Conservation (phyloP, 2,113 vertebrate genomes). For the Origma solitaria region DNA sequence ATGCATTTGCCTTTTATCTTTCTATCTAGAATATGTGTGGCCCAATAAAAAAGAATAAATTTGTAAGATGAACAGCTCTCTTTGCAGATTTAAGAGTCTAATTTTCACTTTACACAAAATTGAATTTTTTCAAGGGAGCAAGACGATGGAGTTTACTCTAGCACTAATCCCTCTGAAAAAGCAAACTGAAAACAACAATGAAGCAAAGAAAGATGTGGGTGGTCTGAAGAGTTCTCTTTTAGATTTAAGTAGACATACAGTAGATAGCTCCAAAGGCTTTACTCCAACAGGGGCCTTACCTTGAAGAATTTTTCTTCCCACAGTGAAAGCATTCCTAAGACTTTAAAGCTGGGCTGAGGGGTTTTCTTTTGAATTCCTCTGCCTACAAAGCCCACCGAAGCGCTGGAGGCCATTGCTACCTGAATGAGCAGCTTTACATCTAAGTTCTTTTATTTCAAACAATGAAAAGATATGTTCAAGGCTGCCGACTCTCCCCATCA, state of each 20-base stretch:
- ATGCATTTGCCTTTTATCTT: conserved; percentile 73
- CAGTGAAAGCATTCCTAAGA: conserved; percentile 27
- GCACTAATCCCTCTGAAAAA: conserved; percentile 77
- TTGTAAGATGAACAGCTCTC: conserved; percentile 79
- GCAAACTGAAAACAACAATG: conserved; percentile 68
- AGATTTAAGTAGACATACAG: conserved; percentile 59
- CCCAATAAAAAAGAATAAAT: conserved; percentile 79
- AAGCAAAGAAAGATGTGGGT: conserved; percentile 70
- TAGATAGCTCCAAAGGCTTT: conserved; percentile 38
- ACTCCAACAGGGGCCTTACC: conserved; percentile 37
- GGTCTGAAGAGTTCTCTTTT: conserved; percentile 72
- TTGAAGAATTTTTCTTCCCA: conserved; percentile 57
- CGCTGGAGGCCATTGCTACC: background rate
- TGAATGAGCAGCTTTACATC: conserved; percentile 4
- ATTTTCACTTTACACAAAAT: conserved; percentile 76
- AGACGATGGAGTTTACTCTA: conserved; percentile 69
- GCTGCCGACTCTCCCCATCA: conserved; percentile 15
- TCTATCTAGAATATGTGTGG: conserved; percentile 75
- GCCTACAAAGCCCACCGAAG: conserved; percentile 13
- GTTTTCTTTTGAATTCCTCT: conserved; percentile 4
- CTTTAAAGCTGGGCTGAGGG: conserved; percentile 30
- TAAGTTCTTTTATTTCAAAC: background rate
- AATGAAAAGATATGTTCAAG: conserved; percentile 43
- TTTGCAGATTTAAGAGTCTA: conserved; percentile 79
- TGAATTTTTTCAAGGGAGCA: conserved; percentile 61